Conservation (phyloP, 2,113 vertebrate species). For the Gallinago jamesoni region DNA sequence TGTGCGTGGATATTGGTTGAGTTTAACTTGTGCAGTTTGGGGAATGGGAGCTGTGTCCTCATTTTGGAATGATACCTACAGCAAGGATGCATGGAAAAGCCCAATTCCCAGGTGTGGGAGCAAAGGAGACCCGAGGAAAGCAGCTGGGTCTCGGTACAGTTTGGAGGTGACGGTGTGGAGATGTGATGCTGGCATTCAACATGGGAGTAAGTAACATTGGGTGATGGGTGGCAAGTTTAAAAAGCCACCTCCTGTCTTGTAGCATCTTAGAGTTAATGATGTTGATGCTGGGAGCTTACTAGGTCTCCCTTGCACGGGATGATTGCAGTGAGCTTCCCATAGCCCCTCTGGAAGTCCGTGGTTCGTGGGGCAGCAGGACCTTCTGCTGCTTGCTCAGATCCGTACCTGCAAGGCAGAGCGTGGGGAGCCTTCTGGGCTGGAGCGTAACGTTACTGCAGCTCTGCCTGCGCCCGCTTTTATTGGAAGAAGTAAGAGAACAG, state of each 20-base stretch:
- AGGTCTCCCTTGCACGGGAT: background rate
- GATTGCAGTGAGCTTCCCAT: rapidly evolving
- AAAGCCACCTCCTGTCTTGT: background rate
- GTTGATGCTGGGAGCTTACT: background rate
- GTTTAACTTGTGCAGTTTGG: background rate
- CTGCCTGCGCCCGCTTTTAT: rapidly evolving
- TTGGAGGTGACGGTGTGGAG: background rate
- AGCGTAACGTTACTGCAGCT: background rate
- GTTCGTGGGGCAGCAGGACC: rapidly evolving
- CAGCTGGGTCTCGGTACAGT: background rate
- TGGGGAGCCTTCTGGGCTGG: background rate
- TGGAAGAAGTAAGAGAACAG: background rate
- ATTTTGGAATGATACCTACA: background rate
- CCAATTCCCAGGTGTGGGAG: background rate
- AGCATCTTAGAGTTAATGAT: background rate
- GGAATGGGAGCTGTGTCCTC: background rate
- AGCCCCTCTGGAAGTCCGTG: background rate
- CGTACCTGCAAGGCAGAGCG: rapidly evolving
- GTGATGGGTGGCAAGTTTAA: background rate
- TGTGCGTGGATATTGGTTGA: rapidly evolving
- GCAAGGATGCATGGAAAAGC: background rate
- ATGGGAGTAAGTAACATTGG: background rate
- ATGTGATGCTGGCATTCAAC: background rate
- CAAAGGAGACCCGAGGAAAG: background rate
- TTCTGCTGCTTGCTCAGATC: background rate